Base-by-base conservation (phyloP, 2,797 vertebrate species). In the Pseudochirops corinnae region DNA sequence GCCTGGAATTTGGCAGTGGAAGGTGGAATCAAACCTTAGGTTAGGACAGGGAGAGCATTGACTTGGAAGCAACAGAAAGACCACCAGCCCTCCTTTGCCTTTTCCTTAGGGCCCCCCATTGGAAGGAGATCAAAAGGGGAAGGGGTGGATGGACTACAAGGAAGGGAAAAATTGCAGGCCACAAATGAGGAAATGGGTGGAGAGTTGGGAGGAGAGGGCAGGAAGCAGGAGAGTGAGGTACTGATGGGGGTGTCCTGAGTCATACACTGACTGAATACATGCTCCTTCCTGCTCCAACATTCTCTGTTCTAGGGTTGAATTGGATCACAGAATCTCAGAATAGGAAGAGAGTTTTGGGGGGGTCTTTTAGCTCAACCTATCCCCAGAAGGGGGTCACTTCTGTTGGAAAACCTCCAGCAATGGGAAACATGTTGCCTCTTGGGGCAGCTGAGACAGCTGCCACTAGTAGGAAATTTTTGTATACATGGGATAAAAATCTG, bases 171-270 rank as follows among this genome's bases (percentile, higher is more conserved):
- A 52, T 31, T 53, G 90, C 18, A 56, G 12, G 52, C 55, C 12
- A 1, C 9, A 55, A 31, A 94, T 94, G 93, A 92, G 58, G 94
- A 94, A 97, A 97, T 92, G 87, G 53, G 92, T 26, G 82, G 56
- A 21, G 95, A 90, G 13, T 16, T 53, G 7, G 94, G 94, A 93
- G 95, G 96, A 95, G 95, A 90, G 0, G 0, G 90, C 74, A 93
- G 12, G 58, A 18, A 60, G 46, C 10, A 50, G 50, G 74, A 82
- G 58, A 31, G 10, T 0, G 82, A 52, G 24, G 10, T 39, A 52
- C 31, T 3, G 29, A 55, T 55, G 55, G 62, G 39, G 91, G 29
- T 18, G 39, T 39, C 67, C 39, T 87, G 39, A 87, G 74, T 87
- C 74, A 87, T 26, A 46, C n/a, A 60, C 1, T 58, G 57, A 74